Conservation (phyloP, 2,888 invertebrate genomes). For the Incurvaria masculella region DNA sequence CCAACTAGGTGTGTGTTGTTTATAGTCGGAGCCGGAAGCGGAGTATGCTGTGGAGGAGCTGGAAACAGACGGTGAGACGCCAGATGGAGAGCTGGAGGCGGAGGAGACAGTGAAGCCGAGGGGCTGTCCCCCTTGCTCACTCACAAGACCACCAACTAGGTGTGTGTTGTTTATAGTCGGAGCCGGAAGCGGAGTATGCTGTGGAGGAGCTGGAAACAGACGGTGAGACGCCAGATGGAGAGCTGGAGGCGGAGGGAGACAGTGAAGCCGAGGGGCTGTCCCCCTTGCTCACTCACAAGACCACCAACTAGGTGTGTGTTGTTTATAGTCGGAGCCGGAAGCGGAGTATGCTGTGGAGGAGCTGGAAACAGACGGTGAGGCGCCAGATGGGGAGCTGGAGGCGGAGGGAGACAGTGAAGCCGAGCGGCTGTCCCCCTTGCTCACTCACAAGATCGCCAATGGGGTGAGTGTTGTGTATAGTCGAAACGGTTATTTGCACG, state of each 20-base stretch:
- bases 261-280: conserved; percentile 82
- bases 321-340: neutral
- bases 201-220: conserved; percentile 15
- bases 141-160: conserved; percentile 35
- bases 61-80: conserved; percentile 13
- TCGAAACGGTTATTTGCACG: too few species aligned
- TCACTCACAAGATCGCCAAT: conserved; percentile 43
- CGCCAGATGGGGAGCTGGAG: conserved; percentile 24
- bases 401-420: conserved; percentile 79
- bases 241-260: conserved; percentile 62
- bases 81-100: conserved; percentile 29
- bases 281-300: conserved; percentile 60
- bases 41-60: conserved; percentile 13
- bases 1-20: conserved; percentile 30
- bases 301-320: conserved; percentile 29
- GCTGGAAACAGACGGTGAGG: conserved; percentile 13
- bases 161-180: conserved; percentile 17
- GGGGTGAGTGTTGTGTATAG: conserved; percentile 22
- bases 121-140: conserved; percentile 72
- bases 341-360: conserved; percentile 12
- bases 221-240: conserved; percentile 16
- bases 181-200: conserved; percentile 6
- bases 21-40: neutral
- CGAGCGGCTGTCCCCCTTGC: conserved; percentile 75
- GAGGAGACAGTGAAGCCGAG: conserved; percentile 82